Evolutionary conservation across 2,888 invertebrate species (phyloP), one percentile per base, ranked within the genome.

Genomic region (Melangyna quadrimaculata): DNA sequence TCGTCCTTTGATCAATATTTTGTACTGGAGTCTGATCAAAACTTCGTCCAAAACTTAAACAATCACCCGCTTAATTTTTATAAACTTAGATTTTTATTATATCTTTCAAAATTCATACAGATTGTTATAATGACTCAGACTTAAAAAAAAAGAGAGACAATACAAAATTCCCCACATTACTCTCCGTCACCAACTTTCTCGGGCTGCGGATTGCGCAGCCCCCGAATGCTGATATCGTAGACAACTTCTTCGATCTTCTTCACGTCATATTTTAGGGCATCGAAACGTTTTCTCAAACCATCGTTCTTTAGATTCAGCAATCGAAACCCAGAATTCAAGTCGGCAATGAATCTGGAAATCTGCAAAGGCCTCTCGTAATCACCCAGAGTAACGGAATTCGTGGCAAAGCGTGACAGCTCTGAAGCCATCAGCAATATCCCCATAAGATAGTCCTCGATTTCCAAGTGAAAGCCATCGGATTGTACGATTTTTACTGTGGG

Each of bases 171-270:
- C 17, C 1, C 14, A 43, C 12, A n/a, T 67, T 63, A 73, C 67
- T 78, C 63, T 6, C 37, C 65, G 32, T 71, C 63, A 10, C 6
- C 40, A 5, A 45, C 45, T 29, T 65, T 74, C 3, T 22, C 78
- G 9, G 35, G 73, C 57, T 73, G 77, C 22, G 53, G 55, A 51
- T 87, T 88, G 10, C 89, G 93, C 8, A 97, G 92, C 0, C 97
- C 97, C 27, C 97, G 93, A 87, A 97, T 96, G 86, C 96, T 96
- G 48, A 98, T 93, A 90, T 98, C 97, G 89, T 97, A 97, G 0
- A 91, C 97, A 0, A 98, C 96, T 91, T 97, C 97, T 90, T 98
- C 98, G 17, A 98, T 97, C 91, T 98, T 98, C 92, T 98, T 98
- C 24, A 98, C 95, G 90, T 98, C 98, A 90, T 98, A 98, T 88